These are phyloP conservation scores for Mylabris sibirica DNA, from an alignment of 2,888 invertebrate species.

Conservation along the genomic window DNA sequence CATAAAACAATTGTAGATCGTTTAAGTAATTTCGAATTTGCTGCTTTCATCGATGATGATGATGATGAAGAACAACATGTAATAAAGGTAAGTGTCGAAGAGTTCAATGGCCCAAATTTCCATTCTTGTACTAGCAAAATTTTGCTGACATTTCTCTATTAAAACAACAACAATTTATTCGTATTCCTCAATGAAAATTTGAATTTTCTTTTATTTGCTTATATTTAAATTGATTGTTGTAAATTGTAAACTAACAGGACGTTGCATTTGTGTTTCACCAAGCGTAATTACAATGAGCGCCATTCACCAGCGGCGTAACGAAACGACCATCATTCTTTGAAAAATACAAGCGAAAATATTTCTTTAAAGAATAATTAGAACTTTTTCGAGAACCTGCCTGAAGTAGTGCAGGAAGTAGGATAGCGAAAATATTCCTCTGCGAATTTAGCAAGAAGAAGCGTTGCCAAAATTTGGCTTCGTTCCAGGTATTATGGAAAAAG, in stretches of 20 bases:
- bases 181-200: not conserved
- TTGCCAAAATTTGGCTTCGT: no score
- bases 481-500: no score
- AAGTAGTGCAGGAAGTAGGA: no score
- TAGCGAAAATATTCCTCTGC: no score
- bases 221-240: not conserved
- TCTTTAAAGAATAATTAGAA: no score
- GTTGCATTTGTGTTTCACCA: not conserved
- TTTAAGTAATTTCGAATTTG: constrained; percentile 24
- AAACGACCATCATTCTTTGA: not conserved
- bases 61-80: not conserved
- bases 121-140: constrained; percentile 2
- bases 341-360: not conserved
- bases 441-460: no score
- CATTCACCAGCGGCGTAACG: constrained; percentile 8
- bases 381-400: no score
- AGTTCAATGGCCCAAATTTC: constrained; percentile 29
- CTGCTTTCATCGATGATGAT: constrained; percentile 32
- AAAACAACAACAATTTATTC: not conserved
- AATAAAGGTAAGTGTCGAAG: not conserved
- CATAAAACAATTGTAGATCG: not conserved
- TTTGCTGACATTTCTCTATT: constrained; percentile 10
- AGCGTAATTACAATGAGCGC: constrained; percentile 13
- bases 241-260: not conserved
- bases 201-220: not conserved